Conservation (phyloP, 2,797 vertebrate species). For the Myripristis jacobus region DNA sequence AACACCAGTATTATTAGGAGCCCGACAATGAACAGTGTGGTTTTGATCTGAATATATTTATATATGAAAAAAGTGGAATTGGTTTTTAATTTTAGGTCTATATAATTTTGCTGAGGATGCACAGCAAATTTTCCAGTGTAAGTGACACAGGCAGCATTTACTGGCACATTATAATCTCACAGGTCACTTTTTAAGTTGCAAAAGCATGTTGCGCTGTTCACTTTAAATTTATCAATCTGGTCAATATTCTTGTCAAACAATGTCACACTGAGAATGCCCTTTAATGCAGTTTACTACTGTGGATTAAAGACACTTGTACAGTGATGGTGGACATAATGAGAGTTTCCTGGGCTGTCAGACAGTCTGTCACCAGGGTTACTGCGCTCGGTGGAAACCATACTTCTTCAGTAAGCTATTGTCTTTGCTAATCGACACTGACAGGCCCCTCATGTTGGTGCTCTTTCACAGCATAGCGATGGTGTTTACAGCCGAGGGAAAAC, state of each 20-base stretch:
- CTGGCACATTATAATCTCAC: too few relatives aligned
- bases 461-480: conserved; percentile 47
- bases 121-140: too few relatives aligned
- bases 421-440: conserved; percentile 71
- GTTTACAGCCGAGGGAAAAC: conserved; percentile 54
- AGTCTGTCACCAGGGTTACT: conserved; percentile 31
- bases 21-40: too few relatives aligned
- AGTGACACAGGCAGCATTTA: too few relatives aligned
- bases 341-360: conserved; percentile 31
- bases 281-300: conserved; percentile 11
- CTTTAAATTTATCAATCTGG: not conserved
- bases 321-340: conserved; percentile 35
- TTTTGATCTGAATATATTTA: too few relatives aligned
- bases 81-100: too few relatives aligned
- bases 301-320: conserved; percentile 1
- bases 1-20: too few relatives aligned
- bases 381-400: conserved; percentile 54
- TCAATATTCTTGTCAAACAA: not conserved
- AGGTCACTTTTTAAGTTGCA: too few relatives aligned
- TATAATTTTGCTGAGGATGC: too few relatives aligned
- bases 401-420: conserved; percentile 59
- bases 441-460: conserved; percentile 54
- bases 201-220: not conserved
- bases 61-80: too few relatives aligned
- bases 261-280: conserved; percentile 1